Evolutionary conservation across 2,113 vertebrate species (phyloP).

Genomic region (Sceloporus undulatus): DNA sequence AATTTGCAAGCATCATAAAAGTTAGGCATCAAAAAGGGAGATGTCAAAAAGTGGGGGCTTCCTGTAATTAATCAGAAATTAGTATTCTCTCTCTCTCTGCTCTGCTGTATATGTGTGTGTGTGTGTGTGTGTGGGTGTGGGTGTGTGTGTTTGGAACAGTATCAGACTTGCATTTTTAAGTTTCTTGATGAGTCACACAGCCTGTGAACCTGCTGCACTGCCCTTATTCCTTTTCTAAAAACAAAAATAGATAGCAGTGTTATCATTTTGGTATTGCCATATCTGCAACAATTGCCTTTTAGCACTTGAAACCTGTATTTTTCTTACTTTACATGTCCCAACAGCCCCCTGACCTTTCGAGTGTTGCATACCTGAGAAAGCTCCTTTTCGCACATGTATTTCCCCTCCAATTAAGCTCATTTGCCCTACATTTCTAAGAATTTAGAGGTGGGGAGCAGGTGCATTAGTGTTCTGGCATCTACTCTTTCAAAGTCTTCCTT

Average conservation of each 20-base stretch:
- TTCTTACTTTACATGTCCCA: neutral
- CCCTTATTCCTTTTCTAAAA: neutral
- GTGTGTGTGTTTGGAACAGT: neutral
- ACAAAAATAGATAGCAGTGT: neutral
- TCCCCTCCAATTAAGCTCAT: no score
- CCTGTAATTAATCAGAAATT: no score
- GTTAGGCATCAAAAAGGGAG: no score
- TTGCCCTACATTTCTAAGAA: neutral
- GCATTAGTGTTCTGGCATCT: neutral
- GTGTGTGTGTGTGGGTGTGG: neutral
- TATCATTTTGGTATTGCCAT: neutral
- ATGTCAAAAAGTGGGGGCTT: no score
- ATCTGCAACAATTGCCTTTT: neutral
- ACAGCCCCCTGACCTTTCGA: neutral
- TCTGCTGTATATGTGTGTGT: no score
- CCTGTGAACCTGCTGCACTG: neutral
- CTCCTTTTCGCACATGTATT: neutral
- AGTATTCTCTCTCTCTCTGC: no score
- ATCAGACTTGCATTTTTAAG: neutral
- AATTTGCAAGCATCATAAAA: no score
- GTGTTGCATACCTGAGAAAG: neutral
- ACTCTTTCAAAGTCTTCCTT: neutral
- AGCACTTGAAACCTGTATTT: neutral
- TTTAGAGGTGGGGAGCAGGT: neutral
- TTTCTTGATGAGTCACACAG: no score